phyloP scores from a whole-genome alignment of 2,888 invertebrate genomes.

The Tetragonula carbonaria region DNA sequence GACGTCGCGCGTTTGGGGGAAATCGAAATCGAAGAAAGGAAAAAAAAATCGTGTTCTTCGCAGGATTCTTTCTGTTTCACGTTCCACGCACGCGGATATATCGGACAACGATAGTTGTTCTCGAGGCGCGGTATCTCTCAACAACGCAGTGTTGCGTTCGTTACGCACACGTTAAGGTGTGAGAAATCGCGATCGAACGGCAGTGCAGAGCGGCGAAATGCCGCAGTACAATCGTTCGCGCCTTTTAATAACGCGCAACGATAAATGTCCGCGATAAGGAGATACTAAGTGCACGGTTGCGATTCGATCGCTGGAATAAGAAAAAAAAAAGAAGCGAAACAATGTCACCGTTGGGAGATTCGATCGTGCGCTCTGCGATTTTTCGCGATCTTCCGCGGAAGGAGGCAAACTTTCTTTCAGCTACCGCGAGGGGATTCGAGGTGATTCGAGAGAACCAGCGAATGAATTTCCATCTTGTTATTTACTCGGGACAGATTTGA shows the following conservation, averaged over 20 bases:
- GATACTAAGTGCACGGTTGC: constrained; percentile 1
- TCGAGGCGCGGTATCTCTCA: no score
- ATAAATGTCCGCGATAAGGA: constrained; percentile 15
- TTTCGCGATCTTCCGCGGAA: constrained; percentile 42
- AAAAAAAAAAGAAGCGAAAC: constrained; percentile 13
- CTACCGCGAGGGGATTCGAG: no score
- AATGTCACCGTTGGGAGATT: constrained; percentile 10
- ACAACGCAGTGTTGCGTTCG: no score
- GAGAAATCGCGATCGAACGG: constrained; percentile 34
- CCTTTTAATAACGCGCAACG: constrained; percentile 29
- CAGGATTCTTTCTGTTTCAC: no score
- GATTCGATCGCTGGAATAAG: constrained; percentile 24
- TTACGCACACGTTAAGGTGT: background rate
- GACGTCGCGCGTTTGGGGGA: no score
- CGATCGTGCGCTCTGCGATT: constrained; percentile 12
- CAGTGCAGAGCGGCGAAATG: background rate
- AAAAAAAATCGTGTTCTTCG: no score
- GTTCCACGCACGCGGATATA: no score
- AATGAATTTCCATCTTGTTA: no score
- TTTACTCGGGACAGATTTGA: no score
- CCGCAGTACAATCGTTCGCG: constrained; percentile 16
- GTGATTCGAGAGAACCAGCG: no score
- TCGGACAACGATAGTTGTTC: no score
- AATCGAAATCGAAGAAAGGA: no score
- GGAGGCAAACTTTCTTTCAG: constrained; percentile 67